Evolutionary conservation across 30 jellyfish, hydroid and myxozoan species (phyloP).

Genomic region (Chironex yamaguchii): DNA sequence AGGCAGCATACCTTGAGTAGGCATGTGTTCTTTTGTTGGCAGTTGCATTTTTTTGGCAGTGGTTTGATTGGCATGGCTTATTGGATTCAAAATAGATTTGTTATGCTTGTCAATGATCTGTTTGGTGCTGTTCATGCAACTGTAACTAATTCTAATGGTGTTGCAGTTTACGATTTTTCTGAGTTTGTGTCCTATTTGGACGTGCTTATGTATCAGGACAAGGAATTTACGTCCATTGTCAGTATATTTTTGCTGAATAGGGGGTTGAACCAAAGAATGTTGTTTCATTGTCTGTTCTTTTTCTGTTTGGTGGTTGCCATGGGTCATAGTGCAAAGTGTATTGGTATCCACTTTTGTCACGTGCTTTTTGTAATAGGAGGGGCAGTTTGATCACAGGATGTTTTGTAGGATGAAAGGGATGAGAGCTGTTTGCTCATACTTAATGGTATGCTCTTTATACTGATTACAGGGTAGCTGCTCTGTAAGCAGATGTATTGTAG

Average conservation of each 20-base stretch:
- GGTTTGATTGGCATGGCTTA: no score
- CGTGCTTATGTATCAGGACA: conserved; percentile 45
- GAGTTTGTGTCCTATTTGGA: conserved; percentile 52
- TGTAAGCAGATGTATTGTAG: conserved; percentile 55
- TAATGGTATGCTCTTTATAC: background rate
- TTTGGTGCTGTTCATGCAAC: conserved; percentile 58
- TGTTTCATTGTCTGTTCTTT: conserved; percentile 53
- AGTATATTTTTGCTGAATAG: conserved; percentile 69
- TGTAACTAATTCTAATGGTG: conserved; percentile 54
- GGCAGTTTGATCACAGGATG: conserved; percentile 2
- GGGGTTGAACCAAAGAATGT: conserved; percentile 64
- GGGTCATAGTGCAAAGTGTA: background rate
- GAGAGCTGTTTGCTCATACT: background rate
- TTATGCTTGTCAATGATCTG: conserved; percentile 34
- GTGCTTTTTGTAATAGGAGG: conserved; percentile 28
- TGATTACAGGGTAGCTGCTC: conserved; percentile 74
- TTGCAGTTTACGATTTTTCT: conserved; percentile 55
- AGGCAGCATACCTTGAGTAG: no score
- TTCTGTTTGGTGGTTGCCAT: background rate
- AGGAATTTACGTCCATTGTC: conserved; percentile 68
- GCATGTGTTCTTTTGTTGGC: no score
- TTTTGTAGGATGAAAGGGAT: background rate
- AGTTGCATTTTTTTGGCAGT: no score
- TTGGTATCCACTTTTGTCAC: conserved; percentile 15
- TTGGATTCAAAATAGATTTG: no score